Evolutionary conservation across 2,797 vertebrate species (phyloP), one percentile per base, ranked within the genome.

Genomic region (Triplophysa bombifrons): DNA sequence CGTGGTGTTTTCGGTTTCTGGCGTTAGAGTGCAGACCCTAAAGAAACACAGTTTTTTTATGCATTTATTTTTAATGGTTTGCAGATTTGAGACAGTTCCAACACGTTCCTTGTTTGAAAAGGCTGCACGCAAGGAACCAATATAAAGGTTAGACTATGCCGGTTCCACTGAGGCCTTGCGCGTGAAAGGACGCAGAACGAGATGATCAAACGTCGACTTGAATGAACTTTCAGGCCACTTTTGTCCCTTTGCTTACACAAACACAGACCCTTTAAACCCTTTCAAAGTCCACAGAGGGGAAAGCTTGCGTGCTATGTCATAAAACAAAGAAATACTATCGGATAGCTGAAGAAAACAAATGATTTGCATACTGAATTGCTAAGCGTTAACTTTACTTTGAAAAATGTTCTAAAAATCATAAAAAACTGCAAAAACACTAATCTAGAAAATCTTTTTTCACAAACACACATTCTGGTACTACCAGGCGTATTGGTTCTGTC

Each of bases 151-250:
- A 10, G 22, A 58, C 63, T 70, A 14, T 79, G 74, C 76, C 74
- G 58, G 64, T 76, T 77, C 44, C 64, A 58, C 56, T 11, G 41
- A 41, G 10, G 41, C 10, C 9, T 68, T 70, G 74, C 46, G 9
- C 74, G 80, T 76, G 61, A 80, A 72, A 85, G 73, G 80, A 83
- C 30, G 69, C 58, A 13, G 81, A 80, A 80, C 77, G 55, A 70
- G 30, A 80, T 85, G 80, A 83, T 83, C 73, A 83, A 85, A 83
- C 76, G n/a, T 12, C 6, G 70, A 82, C 77, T 71, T 80, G 53
- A 30, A 38, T 3, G 13, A 61, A 65, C 70, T 69, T 77, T 81
- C 55, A 30, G 68, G 69, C 69, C 69, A 72, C 65, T 72, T 83
- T 81, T 83, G 84, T 79, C 81, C 56, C 70, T 78, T 76, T 25